phyloP scores from a whole-genome alignment of 2,113 vertebrate genomes.

The Herpailurus yagouaroundi region DNA sequence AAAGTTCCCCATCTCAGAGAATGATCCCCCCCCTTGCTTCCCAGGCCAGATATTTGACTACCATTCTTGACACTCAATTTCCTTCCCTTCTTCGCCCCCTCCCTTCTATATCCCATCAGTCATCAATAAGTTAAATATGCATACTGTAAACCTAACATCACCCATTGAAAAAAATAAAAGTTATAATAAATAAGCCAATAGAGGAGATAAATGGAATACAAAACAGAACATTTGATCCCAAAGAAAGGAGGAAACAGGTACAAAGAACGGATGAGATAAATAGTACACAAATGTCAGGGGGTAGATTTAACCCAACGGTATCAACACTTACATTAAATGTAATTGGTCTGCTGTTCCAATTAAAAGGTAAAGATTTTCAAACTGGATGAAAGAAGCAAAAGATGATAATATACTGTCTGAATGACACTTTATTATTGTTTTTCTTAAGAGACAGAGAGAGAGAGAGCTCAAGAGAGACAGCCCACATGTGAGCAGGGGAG shows the following conservation, averaged over 20 bases:
- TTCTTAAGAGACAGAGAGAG: too few relatives aligned
- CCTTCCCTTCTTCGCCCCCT: too few relatives aligned
- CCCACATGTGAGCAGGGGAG: too few relatives aligned
- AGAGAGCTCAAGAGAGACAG: too few relatives aligned
- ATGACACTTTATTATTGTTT: not conserved
- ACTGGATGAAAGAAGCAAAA: not conserved
- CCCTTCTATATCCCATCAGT: not conserved
- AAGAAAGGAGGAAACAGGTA: not conserved
- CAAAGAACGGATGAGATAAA: not conserved
- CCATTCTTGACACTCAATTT: not conserved
- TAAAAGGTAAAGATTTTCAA: not conserved
- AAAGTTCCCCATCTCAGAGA: not conserved
- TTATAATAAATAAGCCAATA: not conserved
- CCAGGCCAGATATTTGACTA: too few relatives aligned
- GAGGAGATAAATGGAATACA: not conserved
- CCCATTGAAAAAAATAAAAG: not conserved
- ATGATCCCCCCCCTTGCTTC: rapidly evolving
- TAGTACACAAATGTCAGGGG: not conserved
- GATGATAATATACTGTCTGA: not conserved
- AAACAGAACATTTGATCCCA: not conserved
- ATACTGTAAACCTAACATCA: not conserved
- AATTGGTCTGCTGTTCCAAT: not conserved
- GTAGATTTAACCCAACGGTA: not conserved
- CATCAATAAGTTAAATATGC: not conserved
- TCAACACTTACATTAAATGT: not conserved